These are phyloP conservation scores for Phrynosoma platyrhinos DNA, from an alignment of 2,113 vertebrate genomes.

Conservation along the genomic window DNA sequence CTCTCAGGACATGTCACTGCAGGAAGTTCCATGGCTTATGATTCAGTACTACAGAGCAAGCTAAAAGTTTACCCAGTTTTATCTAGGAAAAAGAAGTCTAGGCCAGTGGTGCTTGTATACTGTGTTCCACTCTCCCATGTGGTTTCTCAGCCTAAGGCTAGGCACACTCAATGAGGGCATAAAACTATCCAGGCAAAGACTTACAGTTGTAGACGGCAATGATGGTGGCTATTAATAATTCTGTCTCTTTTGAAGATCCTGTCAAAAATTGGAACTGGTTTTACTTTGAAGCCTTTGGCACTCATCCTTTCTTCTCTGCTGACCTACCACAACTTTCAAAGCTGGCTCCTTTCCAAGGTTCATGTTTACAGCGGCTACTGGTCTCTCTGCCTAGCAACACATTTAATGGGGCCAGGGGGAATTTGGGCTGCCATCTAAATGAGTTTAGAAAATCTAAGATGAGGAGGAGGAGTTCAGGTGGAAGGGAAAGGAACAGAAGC, in stretches of 20 bases:
- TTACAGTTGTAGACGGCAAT: conserved; percentile 23
- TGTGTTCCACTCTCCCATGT: neutral
- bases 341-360: conserved; percentile 62
- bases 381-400: conserved; percentile 73
- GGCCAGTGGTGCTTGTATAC: neutral
- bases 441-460: conserved; percentile 63
- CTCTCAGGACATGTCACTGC: neutral
- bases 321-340: conserved; percentile 59
- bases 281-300: conserved; percentile 42
- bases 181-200: neutral
- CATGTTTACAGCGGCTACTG: conserved; percentile 58
- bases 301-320: conserved; percentile 61
- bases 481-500: conserved; percentile 38
- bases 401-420: conserved; percentile 63
- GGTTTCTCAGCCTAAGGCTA: too few species aligned
- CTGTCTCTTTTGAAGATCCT: conserved; percentile 32
- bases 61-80: neutral
- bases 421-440: conserved; percentile 65
- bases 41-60: neutral
- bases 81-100: neutral
- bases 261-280: conserved; percentile 26
- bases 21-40: neutral
- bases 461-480: conserved; percentile 53
- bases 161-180: neutral
- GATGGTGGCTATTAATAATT: conserved; percentile 46